Conservation (phyloP, 2,888 invertebrate genomes). For the Chydorus sphaericus region DNA sequence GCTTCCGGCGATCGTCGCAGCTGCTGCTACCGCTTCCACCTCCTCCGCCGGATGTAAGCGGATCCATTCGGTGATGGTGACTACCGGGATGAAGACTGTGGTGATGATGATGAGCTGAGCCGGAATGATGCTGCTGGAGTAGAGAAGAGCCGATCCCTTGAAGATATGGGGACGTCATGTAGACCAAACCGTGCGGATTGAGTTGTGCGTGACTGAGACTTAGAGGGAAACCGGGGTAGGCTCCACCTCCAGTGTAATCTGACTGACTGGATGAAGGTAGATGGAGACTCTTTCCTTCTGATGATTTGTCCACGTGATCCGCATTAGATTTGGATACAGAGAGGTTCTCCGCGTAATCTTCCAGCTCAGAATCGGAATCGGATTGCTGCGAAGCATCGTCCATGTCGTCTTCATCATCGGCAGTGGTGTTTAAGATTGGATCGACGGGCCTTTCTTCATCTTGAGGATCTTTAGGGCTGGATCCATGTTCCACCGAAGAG, state of each 20-base stretch:
- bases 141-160: slow-evolving; percentile 7
- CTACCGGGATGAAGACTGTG: background rate
- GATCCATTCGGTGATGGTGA: background rate
- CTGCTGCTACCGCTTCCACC: background rate
- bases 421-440: too few species aligned
- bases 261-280: background rate
- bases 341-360: slow-evolving; percentile 4
- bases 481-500: background rate
- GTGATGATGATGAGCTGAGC: slow-evolving; percentile 11
- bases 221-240: slow-evolving; percentile 40
- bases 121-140: slow-evolving; percentile 34
- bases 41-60: slow-evolving; percentile 12
- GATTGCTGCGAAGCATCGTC: background rate
- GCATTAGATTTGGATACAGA: background rate
- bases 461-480: background rate
- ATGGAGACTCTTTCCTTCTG: background rate
- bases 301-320: background rate
- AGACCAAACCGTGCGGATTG: slow-evolving; percentile 34
- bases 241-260: background rate
- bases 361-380: background rate
- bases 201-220: slow-evolving; percentile 38
- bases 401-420: background rate
- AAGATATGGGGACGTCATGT: slow-evolving; percentile 7
- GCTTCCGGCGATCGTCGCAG: slow-evolving; percentile 68
- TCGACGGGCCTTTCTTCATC: too few species aligned